Evolutionary conservation across 2,888 invertebrate genomes (phyloP).

Genomic region (Heliconius cydno): DNA sequence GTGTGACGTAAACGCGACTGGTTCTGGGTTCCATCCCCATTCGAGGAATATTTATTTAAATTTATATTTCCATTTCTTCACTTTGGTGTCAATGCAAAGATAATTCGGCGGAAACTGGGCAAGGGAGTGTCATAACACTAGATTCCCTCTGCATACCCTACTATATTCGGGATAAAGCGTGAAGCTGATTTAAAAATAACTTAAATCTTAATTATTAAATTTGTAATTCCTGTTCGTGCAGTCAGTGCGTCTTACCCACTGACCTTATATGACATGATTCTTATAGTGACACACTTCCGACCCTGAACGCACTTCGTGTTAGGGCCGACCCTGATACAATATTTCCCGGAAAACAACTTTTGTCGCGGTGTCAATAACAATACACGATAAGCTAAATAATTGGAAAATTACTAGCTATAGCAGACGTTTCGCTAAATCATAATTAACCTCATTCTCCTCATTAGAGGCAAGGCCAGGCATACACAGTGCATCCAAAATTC

Average conservation of each 20-base stretch:
- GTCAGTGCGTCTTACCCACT: conserved; percentile 6
- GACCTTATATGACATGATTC: conserved; percentile 19
- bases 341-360: conserved; percentile 27
- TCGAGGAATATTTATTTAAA: too few species aligned
- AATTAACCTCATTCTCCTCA: background rate
- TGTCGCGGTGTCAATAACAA: conserved; percentile 5
- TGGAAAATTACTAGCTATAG: conserved; percentile 2
- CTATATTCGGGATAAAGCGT: too few species aligned
- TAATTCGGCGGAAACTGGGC: too few species aligned
- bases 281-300: conserved; percentile 17
- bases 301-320: conserved; percentile 30
- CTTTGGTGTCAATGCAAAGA: too few species aligned
- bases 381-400: conserved; percentile 3
- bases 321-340: conserved; percentile 20
- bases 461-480: too few species aligned
- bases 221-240: background rate
- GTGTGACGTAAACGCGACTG: too few species aligned
- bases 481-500: too few species aligned
- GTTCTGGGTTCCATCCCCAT: too few species aligned
- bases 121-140: too few species aligned
- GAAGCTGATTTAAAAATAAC: too few species aligned
- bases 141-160: too few species aligned
- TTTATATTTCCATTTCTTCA: too few species aligned
- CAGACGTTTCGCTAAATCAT: background rate
- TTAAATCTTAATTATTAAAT: background rate